Evolutionary conservation across 2,888 invertebrate species (phyloP).

Genomic region (Acleris holmiana): DNA sequence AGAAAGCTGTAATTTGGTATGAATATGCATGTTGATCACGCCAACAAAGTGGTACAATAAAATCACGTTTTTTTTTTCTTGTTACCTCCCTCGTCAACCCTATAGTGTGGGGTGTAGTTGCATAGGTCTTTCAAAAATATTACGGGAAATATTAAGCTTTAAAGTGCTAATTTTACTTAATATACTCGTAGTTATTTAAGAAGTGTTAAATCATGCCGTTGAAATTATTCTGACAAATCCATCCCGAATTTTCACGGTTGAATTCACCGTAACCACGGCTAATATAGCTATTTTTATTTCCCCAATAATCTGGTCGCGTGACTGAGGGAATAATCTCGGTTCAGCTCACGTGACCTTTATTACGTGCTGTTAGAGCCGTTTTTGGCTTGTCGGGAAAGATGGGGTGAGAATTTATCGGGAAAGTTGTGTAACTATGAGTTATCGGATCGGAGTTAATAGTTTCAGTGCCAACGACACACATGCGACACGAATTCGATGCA

Average conservation of each 20-base stretch:
- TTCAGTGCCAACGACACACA: too few relatives aligned
- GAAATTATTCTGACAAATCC: slow-evolving; percentile 11
- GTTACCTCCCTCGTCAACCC: too few relatives aligned
- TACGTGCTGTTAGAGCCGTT: slow-evolving; percentile 42
- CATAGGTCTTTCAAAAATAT: too few relatives aligned
- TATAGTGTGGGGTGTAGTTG: too few relatives aligned
- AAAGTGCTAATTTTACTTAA: too few relatives aligned
- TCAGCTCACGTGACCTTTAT: slow-evolving; percentile 43
- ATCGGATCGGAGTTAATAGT: slow-evolving; percentile 47
- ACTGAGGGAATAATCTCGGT: slow-evolving; percentile 46
- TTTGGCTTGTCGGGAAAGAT: slow-evolving; percentile 37
- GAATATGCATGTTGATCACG: too few relatives aligned
- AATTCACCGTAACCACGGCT: slow-evolving; percentile 59
- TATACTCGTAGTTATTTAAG: too few relatives aligned
- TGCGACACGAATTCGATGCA: too few relatives aligned
- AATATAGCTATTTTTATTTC: slow-evolving; percentile 69
- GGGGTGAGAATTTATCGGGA: slow-evolving; percentile 48
- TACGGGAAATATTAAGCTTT: too few relatives aligned
- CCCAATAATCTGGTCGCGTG: slow-evolving; percentile 66
- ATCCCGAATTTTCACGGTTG: slow-evolving; percentile 45
- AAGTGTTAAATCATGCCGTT: slow-evolving; percentile 16
- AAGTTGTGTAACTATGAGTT: slow-evolving; percentile 44
- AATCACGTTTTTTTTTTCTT: too few relatives aligned
- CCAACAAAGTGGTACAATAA: too few relatives aligned
- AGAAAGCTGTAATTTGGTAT: too few relatives aligned